Evolutionary conservation across 2,113 vertebrate species (phyloP).

Genomic region (Chloebia gouldiae): DNA sequence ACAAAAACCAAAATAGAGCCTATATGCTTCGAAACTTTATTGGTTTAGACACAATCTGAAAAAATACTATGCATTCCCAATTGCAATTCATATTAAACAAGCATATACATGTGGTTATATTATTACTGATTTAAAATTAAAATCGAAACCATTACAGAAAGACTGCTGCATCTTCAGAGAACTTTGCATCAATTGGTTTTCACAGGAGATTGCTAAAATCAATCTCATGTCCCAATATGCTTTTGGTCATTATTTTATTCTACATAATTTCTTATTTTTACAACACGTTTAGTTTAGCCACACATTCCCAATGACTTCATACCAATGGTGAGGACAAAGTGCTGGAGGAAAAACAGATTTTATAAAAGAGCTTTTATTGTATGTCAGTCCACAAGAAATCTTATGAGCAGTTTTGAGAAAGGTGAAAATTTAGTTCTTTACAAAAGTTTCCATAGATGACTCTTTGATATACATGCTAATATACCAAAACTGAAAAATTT

Average conservation of each 20-base stretch:
- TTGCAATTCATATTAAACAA: constrained; percentile 41
- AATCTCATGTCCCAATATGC: neutral
- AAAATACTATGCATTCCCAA: constrained; percentile 54
- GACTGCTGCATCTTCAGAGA: constrained; percentile 13
- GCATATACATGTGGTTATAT: constrained; percentile 13
- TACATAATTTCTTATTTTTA: neutral
- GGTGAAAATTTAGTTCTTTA: constrained; percentile 64
- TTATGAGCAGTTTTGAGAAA: constrained; percentile 59
- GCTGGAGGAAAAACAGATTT: neutral
- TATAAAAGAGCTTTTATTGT: constrained; percentile 55
- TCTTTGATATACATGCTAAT: constrained; percentile 60
- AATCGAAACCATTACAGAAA: neutral
- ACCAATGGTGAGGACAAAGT: neutral
- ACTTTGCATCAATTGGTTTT: neutral
- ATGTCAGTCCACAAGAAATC: neutral
- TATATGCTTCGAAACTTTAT: constrained; percentile 22
- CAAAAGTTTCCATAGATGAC: constrained; percentile 65
- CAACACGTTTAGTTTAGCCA: neutral
- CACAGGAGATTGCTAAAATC: neutral
- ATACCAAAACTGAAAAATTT: constrained; percentile 56
- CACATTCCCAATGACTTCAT: neutral
- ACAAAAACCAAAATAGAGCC: neutral
- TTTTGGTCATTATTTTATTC: neutral
- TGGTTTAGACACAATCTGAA: constrained; percentile 50
- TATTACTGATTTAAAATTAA: neutral